Evolutionary conservation across 2,888 invertebrate genomes (phyloP).

Genomic region (Luperina nickerlii): DNA sequence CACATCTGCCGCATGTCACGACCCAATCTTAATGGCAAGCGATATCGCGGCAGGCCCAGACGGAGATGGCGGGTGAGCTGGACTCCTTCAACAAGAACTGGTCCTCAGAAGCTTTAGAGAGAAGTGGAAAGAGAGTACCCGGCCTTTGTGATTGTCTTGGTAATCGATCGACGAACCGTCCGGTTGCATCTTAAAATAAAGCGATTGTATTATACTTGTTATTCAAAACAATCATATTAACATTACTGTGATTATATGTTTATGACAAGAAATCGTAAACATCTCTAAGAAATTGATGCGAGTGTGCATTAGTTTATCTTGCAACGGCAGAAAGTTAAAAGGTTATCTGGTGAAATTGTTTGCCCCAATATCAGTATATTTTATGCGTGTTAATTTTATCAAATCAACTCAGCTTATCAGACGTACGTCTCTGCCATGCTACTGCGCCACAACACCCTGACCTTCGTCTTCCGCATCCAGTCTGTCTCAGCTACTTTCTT

Average conservation of each 20-base stretch:
- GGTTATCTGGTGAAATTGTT: slow-evolving; percentile 42
- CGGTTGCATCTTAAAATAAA: not conserved
- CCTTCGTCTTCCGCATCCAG: not conserved
- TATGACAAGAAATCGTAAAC: slow-evolving; percentile 2
- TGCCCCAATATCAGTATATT: slow-evolving; percentile 8
- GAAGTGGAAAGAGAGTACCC: too few species aligned
- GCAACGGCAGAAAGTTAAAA: slow-evolving; percentile 6
- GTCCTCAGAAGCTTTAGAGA: too few species aligned
- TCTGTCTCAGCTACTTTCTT: not conserved
- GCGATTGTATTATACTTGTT: not conserved
- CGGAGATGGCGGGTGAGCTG: too few species aligned
- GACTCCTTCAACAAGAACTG: too few species aligned
- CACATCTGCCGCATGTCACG: too few species aligned
- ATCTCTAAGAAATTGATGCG: slow-evolving; percentile 2
- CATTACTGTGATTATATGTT: not conserved
- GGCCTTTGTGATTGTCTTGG: too few species aligned
- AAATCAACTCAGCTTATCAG: not conserved
- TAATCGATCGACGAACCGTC: not conserved
- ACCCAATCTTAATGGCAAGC: too few species aligned
- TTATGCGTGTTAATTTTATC: not conserved
- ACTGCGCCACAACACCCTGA: not conserved
- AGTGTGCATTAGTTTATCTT: slow-evolving; percentile 23
- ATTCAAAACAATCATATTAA: slow-evolving; percentile 2
- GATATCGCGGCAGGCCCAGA: too few species aligned
- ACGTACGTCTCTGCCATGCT: not conserved